These are phyloP conservation scores for Tyrophagus putrescentiae DNA, from an alignment of 1,140 invertebrate species.

Conservation along the genomic window DNA sequence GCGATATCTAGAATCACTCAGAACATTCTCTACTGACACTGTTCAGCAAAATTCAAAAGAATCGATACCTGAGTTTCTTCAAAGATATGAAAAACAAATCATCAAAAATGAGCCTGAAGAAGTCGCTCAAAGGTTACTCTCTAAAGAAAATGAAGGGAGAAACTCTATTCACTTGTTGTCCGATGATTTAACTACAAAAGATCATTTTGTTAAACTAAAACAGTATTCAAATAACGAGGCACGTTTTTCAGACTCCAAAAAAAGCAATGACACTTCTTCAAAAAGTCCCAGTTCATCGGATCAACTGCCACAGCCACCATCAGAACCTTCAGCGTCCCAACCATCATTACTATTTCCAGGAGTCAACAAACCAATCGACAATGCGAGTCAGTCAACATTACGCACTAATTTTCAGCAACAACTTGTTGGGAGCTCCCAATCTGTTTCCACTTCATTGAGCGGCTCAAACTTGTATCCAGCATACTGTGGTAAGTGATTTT, in stretches of 20 bases:
- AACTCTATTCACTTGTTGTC: too few species aligned
- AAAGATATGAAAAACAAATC: neutral
- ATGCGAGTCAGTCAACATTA: neutral
- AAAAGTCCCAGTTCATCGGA: neutral
- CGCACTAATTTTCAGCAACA: neutral
- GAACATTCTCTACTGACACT: neutral
- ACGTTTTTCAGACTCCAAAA: neutral
- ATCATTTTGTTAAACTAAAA: too few species aligned
- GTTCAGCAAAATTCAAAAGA: too few species aligned
- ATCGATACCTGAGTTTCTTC: too few species aligned
- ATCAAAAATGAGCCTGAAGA: neutral
- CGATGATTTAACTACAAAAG: too few species aligned
- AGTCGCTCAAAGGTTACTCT: neutral
- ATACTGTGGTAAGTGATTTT: constrained; percentile 13
- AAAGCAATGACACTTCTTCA: neutral
- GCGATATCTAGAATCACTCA: constrained; percentile 6
- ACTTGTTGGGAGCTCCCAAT: neutral
- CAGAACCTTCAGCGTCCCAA: neutral
- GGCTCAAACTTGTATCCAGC: neutral
- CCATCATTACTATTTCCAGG: neutral
- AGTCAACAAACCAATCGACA: neutral
- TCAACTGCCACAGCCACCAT: neutral
- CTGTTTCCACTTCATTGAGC: neutral
- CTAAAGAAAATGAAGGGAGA: too few species aligned
- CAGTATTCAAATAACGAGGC: neutral